Percentiles rank a stretch among this genome's conserved stretches.
phyloP scores from a whole-genome alignment of 2,888 invertebrate genomes.

The Ganaspis brasiliensis region DNA sequence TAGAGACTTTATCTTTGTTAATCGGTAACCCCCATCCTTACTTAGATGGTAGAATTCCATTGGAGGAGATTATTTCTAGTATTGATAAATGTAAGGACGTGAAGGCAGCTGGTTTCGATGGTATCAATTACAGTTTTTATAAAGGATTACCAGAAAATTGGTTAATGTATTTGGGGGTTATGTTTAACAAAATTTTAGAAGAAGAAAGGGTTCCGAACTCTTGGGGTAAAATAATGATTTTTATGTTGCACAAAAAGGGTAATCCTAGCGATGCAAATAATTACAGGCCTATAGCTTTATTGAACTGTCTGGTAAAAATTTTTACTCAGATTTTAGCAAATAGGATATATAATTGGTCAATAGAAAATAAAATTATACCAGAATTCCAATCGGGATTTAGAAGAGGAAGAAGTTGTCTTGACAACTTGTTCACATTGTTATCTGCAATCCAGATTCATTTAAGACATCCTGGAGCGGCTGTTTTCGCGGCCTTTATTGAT shows the following conservation, averaged over 20 bases:
- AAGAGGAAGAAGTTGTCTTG: background rate
- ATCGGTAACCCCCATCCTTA: too few relatives aligned
- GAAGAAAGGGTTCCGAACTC: background rate
- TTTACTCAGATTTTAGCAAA: conserved; percentile 17
- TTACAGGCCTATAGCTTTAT: conserved; percentile 29
- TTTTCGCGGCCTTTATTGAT: too few relatives aligned
- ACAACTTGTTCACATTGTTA: conserved; percentile 1
- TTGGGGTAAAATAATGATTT: conserved; percentile 19
- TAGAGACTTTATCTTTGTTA: too few relatives aligned
- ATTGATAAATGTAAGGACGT: too few relatives aligned
- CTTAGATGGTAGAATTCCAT: too few relatives aligned
- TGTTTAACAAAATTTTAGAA: conserved; percentile 31
- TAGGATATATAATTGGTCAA: background rate
- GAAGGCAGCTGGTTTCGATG: too few relatives aligned
- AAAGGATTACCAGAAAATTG: conserved; percentile 23
- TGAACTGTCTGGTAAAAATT: conserved; percentile 21
- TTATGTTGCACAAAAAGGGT: conserved; percentile 1
- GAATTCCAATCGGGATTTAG: conserved; percentile 23
- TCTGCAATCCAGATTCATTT: background rate
- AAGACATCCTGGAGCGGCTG: too few relatives aligned
- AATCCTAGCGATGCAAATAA: background rate
- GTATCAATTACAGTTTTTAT: background rate
- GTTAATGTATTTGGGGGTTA: background rate
- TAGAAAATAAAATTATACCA: background rate
- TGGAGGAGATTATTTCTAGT: too few relatives aligned